phyloP scores from a whole-genome alignment of 1,140 invertebrate genomes.

The Drosophila tsacasi region DNA sequence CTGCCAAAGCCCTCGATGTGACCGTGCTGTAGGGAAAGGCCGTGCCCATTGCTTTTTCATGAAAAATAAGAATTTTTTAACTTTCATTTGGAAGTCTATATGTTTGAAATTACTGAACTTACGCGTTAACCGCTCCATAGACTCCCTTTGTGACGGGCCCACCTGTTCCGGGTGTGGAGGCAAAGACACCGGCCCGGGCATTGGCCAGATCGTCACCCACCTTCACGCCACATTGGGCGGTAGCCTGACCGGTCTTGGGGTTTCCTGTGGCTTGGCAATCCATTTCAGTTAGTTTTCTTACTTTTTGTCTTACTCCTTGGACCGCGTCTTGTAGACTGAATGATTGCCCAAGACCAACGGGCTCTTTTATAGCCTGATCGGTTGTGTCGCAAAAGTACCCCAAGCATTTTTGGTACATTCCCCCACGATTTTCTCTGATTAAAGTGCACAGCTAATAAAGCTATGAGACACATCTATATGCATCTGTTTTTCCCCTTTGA shows the following conservation, averaged over 20 bases:
- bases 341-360: background rate
- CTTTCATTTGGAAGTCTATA: background rate
- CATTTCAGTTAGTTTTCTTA: conserved; percentile 23
- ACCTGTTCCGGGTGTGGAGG: conserved; percentile 28
- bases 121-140: conserved; percentile 65
- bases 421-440: conserved; percentile 3
- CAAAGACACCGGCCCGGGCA: conserved; percentile 60
- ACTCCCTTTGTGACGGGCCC: conserved; percentile 67
- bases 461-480: conserved; percentile 12
- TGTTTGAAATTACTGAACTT: conserved; percentile 9
- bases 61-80: background rate
- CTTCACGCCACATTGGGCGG: conserved; percentile 27
- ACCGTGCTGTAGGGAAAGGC: conserved; percentile 55
- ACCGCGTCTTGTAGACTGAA: conserved; percentile 28
- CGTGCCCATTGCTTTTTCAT: conserved; percentile 53
- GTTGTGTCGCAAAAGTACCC: conserved; percentile 19
- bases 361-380: conserved; percentile 50
- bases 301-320: conserved; percentile 11
- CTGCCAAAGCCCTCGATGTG: conserved; percentile 52
- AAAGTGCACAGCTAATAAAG: conserved; percentile 9
- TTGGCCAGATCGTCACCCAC: conserved; percentile 48
- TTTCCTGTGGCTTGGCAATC: conserved; percentile 54
- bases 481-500: conserved; percentile 27
- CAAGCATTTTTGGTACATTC: conserved; percentile 16
- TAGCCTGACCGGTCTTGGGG: conserved; percentile 60